A percentile compares a stretch with the other conserved stretches of the same genome.
Evolutionary conservation across 1,140 invertebrate species (phyloP).

Genomic region (Nasonia longicornis): DNA sequence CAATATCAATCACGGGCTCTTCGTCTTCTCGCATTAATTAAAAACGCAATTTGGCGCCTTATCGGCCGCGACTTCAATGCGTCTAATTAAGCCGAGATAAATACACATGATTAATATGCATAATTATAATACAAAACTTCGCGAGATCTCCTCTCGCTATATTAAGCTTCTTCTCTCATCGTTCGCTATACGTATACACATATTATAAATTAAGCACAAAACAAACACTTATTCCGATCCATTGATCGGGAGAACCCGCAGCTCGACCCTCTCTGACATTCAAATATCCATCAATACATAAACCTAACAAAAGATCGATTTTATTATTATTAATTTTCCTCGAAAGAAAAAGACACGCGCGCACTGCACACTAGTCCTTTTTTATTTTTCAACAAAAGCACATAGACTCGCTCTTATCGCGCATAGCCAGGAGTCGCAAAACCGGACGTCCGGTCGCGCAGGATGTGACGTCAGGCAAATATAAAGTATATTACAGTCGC

Average conservation of each 20-base stretch:
- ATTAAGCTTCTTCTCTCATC: no score
- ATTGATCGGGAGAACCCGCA: no score
- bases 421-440: slow-evolving; percentile 58
- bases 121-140: slow-evolving; percentile 30
- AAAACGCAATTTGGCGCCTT: slow-evolving; percentile 8
- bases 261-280: no score
- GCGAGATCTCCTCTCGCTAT: not conserved
- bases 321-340: not conserved
- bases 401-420: slow-evolving; percentile 62
- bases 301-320: no score
- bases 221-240: no score
- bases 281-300: no score
- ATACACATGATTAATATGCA: not conserved
- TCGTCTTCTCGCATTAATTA: not conserved
- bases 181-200: no score
- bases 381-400: slow-evolving; percentile 54
- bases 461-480: slow-evolving; percentile 63
- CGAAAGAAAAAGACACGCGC: not conserved
- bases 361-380: not conserved
- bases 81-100: slow-evolving; percentile 22
- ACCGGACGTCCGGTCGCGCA: slow-evolving; percentile 66
- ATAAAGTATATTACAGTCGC: slow-evolving; percentile 18
- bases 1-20: slow-evolving; percentile 2
- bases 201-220: no score
- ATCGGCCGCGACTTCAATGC: not conserved